Evolutionary conservation across 2,888 invertebrate genomes (phyloP), one percentile per base, ranked within the genome.

Genomic region (Cryptocheilus praepositus): DNA sequence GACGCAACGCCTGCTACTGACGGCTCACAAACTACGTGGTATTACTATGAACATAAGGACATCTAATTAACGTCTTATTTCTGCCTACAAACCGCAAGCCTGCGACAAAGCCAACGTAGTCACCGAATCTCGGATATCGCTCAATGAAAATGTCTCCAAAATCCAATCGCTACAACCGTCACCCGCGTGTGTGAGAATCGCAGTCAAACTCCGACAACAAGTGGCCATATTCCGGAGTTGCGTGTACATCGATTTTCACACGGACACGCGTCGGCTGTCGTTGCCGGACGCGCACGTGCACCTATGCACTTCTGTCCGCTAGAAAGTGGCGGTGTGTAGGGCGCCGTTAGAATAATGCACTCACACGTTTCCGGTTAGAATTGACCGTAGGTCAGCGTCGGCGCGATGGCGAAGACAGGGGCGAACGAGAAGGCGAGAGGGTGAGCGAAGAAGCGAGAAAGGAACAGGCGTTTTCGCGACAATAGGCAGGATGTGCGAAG

Each of bases 401-500:
- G 4, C 7, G 15, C 44, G 25, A 36, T 44, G 49, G 22, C 18
- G 46, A 57, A 28, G 44, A n/a, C 61, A 13, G 55, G 54, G 44
- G 43, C 7, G 45, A 49, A 44, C 19, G 22, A 44, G 58, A 61
- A 19, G 36, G 43, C 19, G 28, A 43, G 51, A 54, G 22, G 18
- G 60, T 56, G 59, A 21, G 43, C 18, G 21, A 28, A 19, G 43
- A 19, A 57, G 45, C 18, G 13, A 44, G 21, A 19, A 16, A 19
- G 22, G 56, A 58, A 55, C 54, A 61, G 60, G 54, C 67, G 76
- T 77, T 78, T 77, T 71, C 69, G 75, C 74, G 71, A 88, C 87
- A 88, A 88, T 88, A 80, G 82, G 80, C 87, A 87, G 88, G 88
- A 88, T 87, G 83, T 83, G 80, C 82, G 79, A 81, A 83, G 83